Evolutionary conservation across 2,113 vertebrate species (phyloP).

Genomic region (Empidonax traillii): DNA sequence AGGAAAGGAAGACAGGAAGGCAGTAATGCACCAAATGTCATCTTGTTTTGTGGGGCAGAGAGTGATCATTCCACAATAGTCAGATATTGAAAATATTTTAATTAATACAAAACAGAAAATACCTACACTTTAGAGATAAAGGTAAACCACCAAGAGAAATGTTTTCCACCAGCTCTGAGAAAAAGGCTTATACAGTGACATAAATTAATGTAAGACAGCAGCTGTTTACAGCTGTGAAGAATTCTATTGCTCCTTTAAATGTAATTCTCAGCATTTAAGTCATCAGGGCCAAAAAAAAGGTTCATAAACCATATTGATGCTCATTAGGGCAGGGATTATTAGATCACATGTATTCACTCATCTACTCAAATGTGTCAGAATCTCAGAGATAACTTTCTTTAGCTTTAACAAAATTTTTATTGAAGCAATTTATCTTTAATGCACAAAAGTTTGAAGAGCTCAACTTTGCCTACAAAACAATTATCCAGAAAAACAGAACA

Average conservation of each 20-base stretch:
- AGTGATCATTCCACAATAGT: not conserved
- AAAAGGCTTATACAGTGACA: not conserved
- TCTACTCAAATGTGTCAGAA: constrained; percentile 6
- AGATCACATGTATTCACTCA: not conserved
- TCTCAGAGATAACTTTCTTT: constrained; percentile 11
- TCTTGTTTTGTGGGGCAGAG: not conserved
- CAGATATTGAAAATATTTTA: not conserved
- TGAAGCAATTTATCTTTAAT: constrained; percentile 24
- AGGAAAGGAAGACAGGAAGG: not conserved
- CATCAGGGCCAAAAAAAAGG: not conserved
- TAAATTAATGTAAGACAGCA: not conserved
- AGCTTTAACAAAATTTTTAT: constrained; percentile 42
- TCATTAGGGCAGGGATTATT: not conserved
- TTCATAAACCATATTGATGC: not conserved
- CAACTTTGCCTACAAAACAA: not conserved
- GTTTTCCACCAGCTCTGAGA: not conserved
- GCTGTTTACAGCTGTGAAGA: not conserved
- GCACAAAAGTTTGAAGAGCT: not conserved
- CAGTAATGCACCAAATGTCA: not conserved
- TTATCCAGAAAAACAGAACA: constrained; percentile 6
- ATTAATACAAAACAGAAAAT: not conserved
- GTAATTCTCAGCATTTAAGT: not conserved
- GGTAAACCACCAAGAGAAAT: not conserved
- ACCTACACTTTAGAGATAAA: not conserved
- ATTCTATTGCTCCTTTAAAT: not conserved